Conservation (phyloP, 2,113 vertebrate genomes). For the Clarias magur region DNA sequence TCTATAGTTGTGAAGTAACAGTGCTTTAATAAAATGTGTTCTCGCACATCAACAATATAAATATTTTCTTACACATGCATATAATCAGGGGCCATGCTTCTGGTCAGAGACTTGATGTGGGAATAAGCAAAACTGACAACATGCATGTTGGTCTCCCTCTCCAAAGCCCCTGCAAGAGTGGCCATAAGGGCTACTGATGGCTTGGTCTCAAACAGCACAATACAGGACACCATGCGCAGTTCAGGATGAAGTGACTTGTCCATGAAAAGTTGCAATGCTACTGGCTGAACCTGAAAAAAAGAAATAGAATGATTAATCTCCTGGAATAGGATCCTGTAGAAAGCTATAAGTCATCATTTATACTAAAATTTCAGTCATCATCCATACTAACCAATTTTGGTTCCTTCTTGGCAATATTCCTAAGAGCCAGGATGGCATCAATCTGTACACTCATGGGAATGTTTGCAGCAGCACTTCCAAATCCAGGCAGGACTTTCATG, state of each 20-base stretch:
- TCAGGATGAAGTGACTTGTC: slow-evolving; percentile 71
- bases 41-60: neutral
- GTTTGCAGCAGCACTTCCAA: slow-evolving; percentile 65
- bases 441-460: slow-evolving; percentile 69
- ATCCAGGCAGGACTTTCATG: slow-evolving; percentile 74
- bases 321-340: neutral
- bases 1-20: neutral
- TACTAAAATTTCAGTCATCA: too few relatives aligned
- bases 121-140: slow-evolving; percentile 81
- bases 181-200: slow-evolving; percentile 73
- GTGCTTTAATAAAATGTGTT: neutral
- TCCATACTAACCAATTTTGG: slow-evolving; percentile 69
- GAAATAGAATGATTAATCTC: neutral
- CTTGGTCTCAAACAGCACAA: slow-evolving; percentile 78
- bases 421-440: slow-evolving; percentile 78
- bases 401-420: slow-evolving; percentile 78
- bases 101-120: slow-evolving; percentile 79
- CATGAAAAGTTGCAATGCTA: slow-evolving; percentile 76
- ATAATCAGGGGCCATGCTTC: slow-evolving; percentile 63
- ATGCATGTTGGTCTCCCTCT: slow-evolving; percentile 75
- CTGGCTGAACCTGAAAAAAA: slow-evolving; percentile 75
- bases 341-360: too few relatives aligned
- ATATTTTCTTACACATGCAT: slow-evolving; percentile 74
- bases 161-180: slow-evolving; percentile 70
- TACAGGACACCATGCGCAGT: slow-evolving; percentile 78